A percentile compares a stretch with the other conserved stretches of the same genome.
Evolutionary conservation across 2,888 invertebrate species (phyloP).

Genomic region (Parnassius glacialis): DNA sequence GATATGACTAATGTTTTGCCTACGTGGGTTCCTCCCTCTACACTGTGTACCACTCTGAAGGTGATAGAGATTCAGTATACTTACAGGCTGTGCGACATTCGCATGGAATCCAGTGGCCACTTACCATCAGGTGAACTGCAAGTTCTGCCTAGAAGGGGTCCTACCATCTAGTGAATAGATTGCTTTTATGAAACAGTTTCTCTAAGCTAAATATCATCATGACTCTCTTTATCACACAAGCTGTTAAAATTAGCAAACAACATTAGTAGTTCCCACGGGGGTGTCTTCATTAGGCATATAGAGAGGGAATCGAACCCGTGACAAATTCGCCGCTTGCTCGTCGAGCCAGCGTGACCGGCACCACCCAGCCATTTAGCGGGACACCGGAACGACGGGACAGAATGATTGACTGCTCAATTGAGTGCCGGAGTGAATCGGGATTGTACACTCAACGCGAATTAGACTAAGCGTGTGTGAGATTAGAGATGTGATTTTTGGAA

Average conservation of each 20-base stretch:
- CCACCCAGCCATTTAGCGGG: slow-evolving; percentile 57
- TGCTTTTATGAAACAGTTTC: neutral
- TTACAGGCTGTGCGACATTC: no score
- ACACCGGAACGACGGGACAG: slow-evolving; percentile 59
- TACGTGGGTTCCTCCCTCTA: no score
- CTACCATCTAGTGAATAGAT: neutral
- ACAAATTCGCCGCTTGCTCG: slow-evolving; percentile 46
- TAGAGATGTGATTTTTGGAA: slow-evolving; percentile 10
- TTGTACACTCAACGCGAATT: slow-evolving; percentile 24
- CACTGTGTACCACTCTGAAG: no score
- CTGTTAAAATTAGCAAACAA: slow-evolving; percentile 16
- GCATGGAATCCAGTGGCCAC: no score
- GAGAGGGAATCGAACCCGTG: slow-evolving; percentile 45
- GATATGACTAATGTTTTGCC: no score
- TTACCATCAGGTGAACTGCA: no score
- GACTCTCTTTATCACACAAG: slow-evolving; percentile 5
- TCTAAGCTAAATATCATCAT: no score
- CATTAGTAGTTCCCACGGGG: slow-evolving; percentile 44
- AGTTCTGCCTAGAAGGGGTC: no score
- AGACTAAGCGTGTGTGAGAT: slow-evolving; percentile 16
- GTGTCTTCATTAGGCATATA: slow-evolving; percentile 38
- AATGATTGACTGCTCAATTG: slow-evolving; percentile 66
- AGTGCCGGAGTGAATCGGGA: slow-evolving; percentile 36
- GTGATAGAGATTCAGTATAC: no score
- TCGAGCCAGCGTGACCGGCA: slow-evolving; percentile 29